Evolutionary conservation across 2,113 vertebrate genomes (phyloP).

Genomic region (Sinocyclocheilus grahami): DNA sequence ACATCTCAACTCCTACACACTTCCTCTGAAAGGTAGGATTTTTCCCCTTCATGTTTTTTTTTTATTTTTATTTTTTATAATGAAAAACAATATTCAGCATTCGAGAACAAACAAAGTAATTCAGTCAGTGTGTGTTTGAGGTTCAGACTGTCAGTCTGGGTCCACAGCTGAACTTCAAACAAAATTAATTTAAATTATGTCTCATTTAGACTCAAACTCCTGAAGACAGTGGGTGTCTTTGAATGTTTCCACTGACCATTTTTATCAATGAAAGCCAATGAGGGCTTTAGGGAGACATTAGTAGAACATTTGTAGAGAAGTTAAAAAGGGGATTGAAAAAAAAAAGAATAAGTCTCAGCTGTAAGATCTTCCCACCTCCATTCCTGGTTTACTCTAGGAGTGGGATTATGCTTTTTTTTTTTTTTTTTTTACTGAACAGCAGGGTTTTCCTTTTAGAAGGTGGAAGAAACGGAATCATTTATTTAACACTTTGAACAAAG

Average conservation of each 20-base stretch:
- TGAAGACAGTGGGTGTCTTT: slow-evolving; percentile 45
- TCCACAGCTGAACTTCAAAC: slow-evolving; percentile 52
- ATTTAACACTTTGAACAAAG: slow-evolving; percentile 16
- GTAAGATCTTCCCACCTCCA: slow-evolving; percentile 45
- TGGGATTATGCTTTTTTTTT: neutral
- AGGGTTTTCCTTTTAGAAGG: neutral
- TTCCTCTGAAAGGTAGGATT: slow-evolving; percentile 16
- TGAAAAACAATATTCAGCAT: slow-evolving; percentile 22
- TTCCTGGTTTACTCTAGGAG: slow-evolving; percentile 20
- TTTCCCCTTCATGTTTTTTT: neutral
- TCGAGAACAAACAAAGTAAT: slow-evolving; percentile 34
- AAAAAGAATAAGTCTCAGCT: slow-evolving; percentile 29
- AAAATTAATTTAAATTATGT: slow-evolving; percentile 44
- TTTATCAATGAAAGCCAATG: slow-evolving; percentile 54
- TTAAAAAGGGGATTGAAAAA: neutral
- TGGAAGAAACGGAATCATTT: neutral
- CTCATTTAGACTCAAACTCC: slow-evolving; percentile 38
- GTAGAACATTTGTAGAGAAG: slow-evolving; percentile 37
- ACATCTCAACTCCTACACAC: slow-evolving; percentile 9
- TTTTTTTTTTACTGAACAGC: slow-evolving; percentile 2
- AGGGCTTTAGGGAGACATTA: slow-evolving; percentile 49
- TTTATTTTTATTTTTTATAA: slow-evolving; percentile 16
- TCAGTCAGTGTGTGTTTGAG: slow-evolving; percentile 35
- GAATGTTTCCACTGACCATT: slow-evolving; percentile 37
- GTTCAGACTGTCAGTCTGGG: slow-evolving; percentile 24